A percentile compares a stretch with the other conserved stretches of the same genome.
Conservation (phyloP, 2,797 vertebrate genomes). For the Phoxinus dragarum region DNA sequence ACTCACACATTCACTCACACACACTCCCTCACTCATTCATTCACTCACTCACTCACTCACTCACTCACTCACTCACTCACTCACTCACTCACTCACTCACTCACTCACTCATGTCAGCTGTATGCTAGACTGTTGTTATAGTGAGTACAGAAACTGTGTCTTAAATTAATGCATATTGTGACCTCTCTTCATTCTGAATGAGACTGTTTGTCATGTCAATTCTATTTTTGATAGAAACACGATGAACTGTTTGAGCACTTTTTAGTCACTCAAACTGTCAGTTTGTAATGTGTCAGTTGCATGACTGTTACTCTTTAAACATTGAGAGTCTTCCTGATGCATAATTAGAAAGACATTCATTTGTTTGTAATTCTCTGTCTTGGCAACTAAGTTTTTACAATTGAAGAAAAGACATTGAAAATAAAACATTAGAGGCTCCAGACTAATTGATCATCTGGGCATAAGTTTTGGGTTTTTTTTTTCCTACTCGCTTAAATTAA, state of each 20-base stretch:
- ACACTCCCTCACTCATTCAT: too few species aligned
- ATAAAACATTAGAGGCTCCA: slow-evolving; percentile 2
- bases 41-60: too few species aligned
- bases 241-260: not conserved
- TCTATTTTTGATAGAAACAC: not conserved
- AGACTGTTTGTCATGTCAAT: not conserved
- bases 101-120: too few species aligned
- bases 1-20: too few species aligned
- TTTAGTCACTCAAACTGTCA: slow-evolving; percentile 12
- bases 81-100: not conserved
- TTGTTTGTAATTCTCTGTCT: slow-evolving; percentile 8
- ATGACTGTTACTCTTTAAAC: slow-evolving; percentile 7
- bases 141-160: not conserved
- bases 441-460: not conserved
- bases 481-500: slow-evolving; percentile 5
- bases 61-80: too few species aligned
- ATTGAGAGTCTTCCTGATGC: not conserved
- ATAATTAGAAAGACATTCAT: not conserved
- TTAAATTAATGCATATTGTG: not conserved
- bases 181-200: not conserved
- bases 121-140: too few species aligned
- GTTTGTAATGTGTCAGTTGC: not conserved
- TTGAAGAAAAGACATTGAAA: not conserved
- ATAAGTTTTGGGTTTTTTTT: not conserved
- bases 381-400: not conserved